phyloP scores from a whole-genome alignment of 2,113 vertebrate species.

The Tauraco erythrolophus region DNA sequence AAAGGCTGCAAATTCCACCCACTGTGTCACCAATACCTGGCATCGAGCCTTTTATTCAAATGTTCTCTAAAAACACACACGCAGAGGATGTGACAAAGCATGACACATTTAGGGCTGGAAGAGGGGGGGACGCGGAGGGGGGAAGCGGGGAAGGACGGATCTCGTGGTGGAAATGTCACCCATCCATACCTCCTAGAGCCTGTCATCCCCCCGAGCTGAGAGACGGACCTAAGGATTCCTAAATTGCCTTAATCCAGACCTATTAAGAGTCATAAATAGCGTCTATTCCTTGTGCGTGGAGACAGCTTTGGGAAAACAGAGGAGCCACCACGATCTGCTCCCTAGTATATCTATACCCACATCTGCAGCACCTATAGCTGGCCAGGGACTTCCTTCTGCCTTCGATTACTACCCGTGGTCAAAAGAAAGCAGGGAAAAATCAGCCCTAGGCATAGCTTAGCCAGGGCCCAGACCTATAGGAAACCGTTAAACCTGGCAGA shows the following conservation, averaged over 20 bases:
- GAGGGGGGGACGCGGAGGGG: not conserved
- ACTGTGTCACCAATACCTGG: conserved; percentile 93
- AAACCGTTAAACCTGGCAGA: not conserved
- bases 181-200: conserved; percentile 65
- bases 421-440: not conserved
- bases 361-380: not conserved
- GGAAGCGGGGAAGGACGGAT: conserved; percentile 21
- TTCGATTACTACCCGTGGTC: not conserved
- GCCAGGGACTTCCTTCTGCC: not conserved
- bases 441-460: not conserved
- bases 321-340: not conserved
- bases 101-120: conserved; percentile 78
- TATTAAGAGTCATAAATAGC: conserved; percentile 66
- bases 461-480: not conserved
- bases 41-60: conserved; percentile 89
- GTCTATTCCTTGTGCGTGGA: not conserved
- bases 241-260: conserved; percentile 78
- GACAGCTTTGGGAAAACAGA: not conserved
- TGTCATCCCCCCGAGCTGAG: conserved; percentile 60
- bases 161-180: conserved; percentile 77
- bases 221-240: conserved; percentile 61
- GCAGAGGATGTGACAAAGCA: conserved; percentile 81
- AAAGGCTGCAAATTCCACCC: conserved; percentile 86
- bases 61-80: conserved; percentile 84
- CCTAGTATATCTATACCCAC: not conserved